Evolutionary conservation across 2,888 invertebrate genomes (phyloP).

Genomic region (Helobdella robusta): DNA sequence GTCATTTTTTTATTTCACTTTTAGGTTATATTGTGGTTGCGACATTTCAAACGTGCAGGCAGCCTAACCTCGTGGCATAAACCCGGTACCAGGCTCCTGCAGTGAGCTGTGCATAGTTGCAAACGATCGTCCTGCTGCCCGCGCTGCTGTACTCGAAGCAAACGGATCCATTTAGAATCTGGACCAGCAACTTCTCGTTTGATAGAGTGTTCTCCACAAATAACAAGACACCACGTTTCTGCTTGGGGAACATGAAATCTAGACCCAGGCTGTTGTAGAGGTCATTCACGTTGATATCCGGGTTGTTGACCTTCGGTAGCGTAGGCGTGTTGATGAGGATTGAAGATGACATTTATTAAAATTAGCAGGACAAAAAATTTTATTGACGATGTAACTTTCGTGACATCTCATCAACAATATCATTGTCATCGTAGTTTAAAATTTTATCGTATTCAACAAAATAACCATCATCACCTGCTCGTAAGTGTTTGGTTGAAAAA

Average conservation of each 20-base stretch:
- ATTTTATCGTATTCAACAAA: background rate
- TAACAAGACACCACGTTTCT: conserved; percentile 34
- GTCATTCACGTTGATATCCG: conserved; percentile 18
- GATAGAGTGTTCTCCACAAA: conserved; percentile 35
- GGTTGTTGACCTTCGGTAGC: conserved; percentile 31
- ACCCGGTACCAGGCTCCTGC: conserved; percentile 37
- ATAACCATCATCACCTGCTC: background rate
- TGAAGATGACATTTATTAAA: background rate
- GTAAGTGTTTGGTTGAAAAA: conserved; percentile 31
- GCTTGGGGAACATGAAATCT: conserved; percentile 31
- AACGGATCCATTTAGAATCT: conserved; percentile 32
- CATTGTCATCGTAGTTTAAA: background rate
- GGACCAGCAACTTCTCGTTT: conserved; percentile 33
- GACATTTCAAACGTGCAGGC: no score
- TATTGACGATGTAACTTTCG: background rate
- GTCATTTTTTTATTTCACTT: no score
- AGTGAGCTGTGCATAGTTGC: conserved; percentile 31
- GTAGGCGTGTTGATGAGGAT: background rate
- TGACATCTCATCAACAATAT: background rate
- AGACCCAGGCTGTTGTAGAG: conserved; percentile 33
- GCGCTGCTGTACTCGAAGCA: conserved; percentile 35
- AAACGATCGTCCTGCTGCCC: conserved; percentile 21
- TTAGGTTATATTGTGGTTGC: no score
- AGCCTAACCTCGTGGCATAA: conserved; percentile 37
- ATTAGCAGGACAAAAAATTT: background rate